These are phyloP conservation scores for Drosophila nannoptera DNA, from an alignment of 1,140 invertebrate genomes.

Conservation along the genomic window DNA sequence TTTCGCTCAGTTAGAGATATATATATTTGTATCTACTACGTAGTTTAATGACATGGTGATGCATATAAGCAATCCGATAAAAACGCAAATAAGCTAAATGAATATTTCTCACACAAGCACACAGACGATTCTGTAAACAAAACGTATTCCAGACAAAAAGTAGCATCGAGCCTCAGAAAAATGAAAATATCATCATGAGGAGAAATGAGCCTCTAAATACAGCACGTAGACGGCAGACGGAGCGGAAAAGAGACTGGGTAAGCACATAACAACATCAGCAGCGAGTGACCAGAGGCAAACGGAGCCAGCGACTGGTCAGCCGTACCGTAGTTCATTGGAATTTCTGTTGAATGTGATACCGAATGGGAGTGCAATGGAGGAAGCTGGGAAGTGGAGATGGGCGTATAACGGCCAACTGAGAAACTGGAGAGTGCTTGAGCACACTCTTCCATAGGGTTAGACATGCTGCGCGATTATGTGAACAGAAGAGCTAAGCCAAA, in stretches of 20 bases:
- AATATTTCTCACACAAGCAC: constrained; percentile 48
- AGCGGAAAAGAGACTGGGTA: not conserved
- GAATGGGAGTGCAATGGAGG: constrained; percentile 29
- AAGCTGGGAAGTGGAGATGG: constrained; percentile 9
- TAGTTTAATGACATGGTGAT: no score
- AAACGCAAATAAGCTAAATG: constrained; percentile 28
- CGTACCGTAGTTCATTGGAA: constrained; percentile 43
- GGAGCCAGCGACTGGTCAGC: constrained; percentile 30
- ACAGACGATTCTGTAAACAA: constrained; percentile 12
- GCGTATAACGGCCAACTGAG: constrained; percentile 15
- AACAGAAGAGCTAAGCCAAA: not conserved
- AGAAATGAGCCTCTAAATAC: constrained; percentile 15
- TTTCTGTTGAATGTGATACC: constrained; percentile 41
- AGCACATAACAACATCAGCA: no score
- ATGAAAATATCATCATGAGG: constrained; percentile 34
- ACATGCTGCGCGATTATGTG: not conserved
- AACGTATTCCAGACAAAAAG: constrained; percentile 36
- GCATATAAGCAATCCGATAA: no score
- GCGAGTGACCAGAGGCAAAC: not conserved
- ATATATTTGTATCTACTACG: no score
- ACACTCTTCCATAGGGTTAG: not conserved
- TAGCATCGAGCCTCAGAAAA: constrained; percentile 13
- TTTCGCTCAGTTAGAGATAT: no score
- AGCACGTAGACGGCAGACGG: not conserved
- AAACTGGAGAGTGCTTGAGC: constrained; percentile 16